Conservation (phyloP, 2,797 vertebrate species). For the Anguilla megastoma region DNA sequence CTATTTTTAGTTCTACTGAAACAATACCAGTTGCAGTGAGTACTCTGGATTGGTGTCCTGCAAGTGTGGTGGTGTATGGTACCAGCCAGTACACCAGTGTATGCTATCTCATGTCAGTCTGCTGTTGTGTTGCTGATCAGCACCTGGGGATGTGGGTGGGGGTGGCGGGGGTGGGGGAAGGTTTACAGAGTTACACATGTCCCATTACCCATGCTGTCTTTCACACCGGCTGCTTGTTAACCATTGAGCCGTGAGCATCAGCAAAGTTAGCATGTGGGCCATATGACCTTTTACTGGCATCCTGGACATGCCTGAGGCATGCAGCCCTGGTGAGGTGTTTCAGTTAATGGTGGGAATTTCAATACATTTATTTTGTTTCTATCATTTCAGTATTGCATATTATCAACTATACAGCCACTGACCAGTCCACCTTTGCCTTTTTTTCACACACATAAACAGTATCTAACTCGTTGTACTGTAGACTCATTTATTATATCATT, state of each 20-base stretch:
- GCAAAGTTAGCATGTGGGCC: neutral
- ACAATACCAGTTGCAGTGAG: neutral
- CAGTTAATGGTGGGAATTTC: neutral
- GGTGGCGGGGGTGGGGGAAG: neutral
- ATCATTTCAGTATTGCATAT: neutral
- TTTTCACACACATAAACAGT: neutral
- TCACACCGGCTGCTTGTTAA: neutral
- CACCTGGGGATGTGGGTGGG: neutral
- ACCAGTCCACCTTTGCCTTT: neutral
- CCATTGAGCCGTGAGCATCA: neutral
- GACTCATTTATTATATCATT: neutral
- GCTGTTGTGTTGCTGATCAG: neutral
- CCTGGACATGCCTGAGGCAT: neutral
- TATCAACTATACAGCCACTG: neutral
- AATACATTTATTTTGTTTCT: neutral
- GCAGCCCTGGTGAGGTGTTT: neutral
- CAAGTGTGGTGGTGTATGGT: neutral
- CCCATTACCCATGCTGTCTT: neutral
- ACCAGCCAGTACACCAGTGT: neutral
- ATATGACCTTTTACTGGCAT: slow-evolving; percentile 8
- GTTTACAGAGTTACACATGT: neutral
- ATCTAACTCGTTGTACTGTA: neutral
- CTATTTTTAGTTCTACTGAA: neutral
- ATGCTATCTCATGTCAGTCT: neutral
- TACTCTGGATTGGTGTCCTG: neutral